phyloP scores from a whole-genome alignment of 2,797 vertebrate genomes.

The Poeciliopsis presidionis region DNA sequence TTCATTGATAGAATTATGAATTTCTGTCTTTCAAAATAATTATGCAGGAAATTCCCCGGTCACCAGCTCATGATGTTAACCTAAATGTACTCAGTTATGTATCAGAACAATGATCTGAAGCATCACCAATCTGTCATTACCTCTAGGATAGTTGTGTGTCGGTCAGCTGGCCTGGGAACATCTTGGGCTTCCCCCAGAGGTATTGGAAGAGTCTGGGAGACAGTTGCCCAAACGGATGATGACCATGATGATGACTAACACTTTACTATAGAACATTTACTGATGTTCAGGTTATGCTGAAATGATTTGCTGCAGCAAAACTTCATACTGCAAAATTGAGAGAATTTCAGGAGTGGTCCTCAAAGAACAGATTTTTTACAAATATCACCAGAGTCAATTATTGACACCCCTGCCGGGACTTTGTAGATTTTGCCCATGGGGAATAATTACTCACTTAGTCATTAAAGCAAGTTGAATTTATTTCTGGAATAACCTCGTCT shows the following conservation, averaged over 20 bases:
- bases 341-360: not conserved
- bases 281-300: not conserved
- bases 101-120: not conserved
- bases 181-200: not conserved
- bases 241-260: too few species aligned
- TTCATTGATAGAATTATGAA: not conserved
- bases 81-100: not conserved
- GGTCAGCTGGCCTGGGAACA: not conserved
- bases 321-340: not conserved
- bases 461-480: not conserved
- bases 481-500: not conserved
- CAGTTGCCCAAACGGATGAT: too few species aligned
- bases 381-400: not conserved
- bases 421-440: not conserved
- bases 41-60: not conserved
- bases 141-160: not conserved
- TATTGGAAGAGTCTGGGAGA: too few species aligned
- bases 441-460: not conserved
- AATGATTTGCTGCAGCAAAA: not conserved
- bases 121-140: not conserved
- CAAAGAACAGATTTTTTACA: not conserved
- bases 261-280: not conserved
- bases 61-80: not conserved
- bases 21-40: not conserved
- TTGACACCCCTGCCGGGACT: not conserved